Conservation (phyloP, 2,113 vertebrate genomes). For the Lepisosteus osseus region DNA sequence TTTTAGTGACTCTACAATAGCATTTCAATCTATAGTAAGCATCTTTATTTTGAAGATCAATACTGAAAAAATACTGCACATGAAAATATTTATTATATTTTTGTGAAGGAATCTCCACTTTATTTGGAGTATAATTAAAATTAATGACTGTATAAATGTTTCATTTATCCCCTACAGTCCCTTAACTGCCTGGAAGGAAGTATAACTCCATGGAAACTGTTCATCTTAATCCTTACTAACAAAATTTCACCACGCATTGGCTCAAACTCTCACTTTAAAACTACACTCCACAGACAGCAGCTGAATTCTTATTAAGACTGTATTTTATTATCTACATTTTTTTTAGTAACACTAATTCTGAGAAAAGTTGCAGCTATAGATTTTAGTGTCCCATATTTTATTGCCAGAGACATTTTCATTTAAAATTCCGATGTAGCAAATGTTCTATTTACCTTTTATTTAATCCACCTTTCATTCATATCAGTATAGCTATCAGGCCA, state of each 20-base stretch:
- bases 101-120: neutral
- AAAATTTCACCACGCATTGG: neutral
- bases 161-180: neutral
- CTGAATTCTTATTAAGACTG: constrained; percentile 1
- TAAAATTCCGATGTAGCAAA: constrained; percentile 1
- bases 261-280: neutral
- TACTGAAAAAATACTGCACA: neutral
- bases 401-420: constrained; percentile 16
- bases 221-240: constrained; percentile 10
- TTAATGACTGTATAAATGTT: constrained; percentile 12
- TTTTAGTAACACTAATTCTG: constrained; percentile 2
- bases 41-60: neutral
- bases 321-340: constrained; percentile 13
- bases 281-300: neutral
- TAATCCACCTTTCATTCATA: neutral
- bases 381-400: neutral
- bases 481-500: constrained; percentile 3
- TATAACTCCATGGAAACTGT: neutral
- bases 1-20: no score
- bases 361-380: neutral
- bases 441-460: constrained; percentile 11
- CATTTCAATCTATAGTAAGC: neutral
- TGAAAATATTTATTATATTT: neutral
- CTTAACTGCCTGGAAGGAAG: neutral
- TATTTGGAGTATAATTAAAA: constrained; percentile 8